These are phyloP conservation scores for Coregonus ussuriensis DNA, from an alignment of 2,797 vertebrate species.

Conservation along the genomic window DNA sequence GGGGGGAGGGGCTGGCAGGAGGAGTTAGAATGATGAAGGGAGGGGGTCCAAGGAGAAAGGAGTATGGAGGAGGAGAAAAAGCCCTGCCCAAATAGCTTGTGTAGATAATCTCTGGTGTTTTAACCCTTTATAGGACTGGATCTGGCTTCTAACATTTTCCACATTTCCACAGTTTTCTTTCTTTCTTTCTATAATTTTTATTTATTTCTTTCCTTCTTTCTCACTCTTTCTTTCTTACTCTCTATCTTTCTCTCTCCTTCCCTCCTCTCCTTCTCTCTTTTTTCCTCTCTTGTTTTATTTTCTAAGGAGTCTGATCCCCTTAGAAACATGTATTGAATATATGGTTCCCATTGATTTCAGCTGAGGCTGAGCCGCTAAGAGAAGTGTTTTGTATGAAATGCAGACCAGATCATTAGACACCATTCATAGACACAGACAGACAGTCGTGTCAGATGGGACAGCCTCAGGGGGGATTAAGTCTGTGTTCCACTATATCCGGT, in stretches of 20 bases:
- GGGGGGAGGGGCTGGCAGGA: neutral
- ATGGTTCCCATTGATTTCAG: slow-evolving; percentile 61
- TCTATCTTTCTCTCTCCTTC: neutral
- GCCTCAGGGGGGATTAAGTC: slow-evolving; percentile 56
- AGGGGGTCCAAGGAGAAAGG: neutral
- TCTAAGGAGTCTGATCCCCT: slow-evolving; percentile 34
- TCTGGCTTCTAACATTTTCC: neutral
- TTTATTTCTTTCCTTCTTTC: slow-evolving; percentile 23
- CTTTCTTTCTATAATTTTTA: slow-evolving; percentile 27
- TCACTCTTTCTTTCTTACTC: slow-evolving; percentile 7
- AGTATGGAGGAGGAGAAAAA: neutral
- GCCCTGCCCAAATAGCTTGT: slow-evolving; percentile 13
- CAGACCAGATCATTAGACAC: slow-evolving; percentile 61
- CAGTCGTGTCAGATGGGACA: slow-evolving; percentile 45
- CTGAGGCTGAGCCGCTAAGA: slow-evolving; percentile 38
- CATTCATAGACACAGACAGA: slow-evolving; percentile 60
- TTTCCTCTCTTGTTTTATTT: slow-evolving; percentile 28
- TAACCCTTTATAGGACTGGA: slow-evolving; percentile 10
- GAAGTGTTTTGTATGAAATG: slow-evolving; percentile 64
- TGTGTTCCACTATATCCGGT: slow-evolving; percentile 50
- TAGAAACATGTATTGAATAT: slow-evolving; percentile 48
- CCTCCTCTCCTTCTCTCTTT: slow-evolving; percentile 5
- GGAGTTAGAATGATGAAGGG: neutral
- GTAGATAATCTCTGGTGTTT: slow-evolving; percentile 16
- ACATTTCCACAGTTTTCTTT: slow-evolving; percentile 36